Conservation (phyloP, 2,797 vertebrate genomes). For the Dipus sagitta region DNA sequence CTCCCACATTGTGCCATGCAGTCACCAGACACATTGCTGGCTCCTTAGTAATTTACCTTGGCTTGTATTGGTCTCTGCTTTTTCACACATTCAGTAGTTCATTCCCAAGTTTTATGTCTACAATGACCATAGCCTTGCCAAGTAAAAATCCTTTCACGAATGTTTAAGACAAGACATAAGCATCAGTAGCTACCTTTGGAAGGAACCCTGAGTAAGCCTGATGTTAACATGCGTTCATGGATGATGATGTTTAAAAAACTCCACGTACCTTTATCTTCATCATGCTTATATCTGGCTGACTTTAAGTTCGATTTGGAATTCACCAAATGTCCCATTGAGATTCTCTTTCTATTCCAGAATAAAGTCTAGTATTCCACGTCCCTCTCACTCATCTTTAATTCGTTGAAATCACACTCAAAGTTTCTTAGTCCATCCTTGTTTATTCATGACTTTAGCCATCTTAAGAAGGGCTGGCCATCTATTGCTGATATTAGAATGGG, state of each 20-base stretch:
- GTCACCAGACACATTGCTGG: not conserved
- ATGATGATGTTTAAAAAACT: conserved; percentile 8
- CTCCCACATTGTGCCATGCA: not conserved
- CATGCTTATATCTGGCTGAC: not conserved
- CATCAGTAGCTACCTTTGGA: not conserved
- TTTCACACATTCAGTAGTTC: not conserved
- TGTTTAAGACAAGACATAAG: not conserved
- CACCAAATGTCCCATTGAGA: not conserved
- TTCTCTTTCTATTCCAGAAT: not conserved
- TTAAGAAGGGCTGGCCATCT: not conserved
- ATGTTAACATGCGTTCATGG: not conserved
- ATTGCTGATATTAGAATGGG: not conserved
- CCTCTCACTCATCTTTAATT: not conserved
- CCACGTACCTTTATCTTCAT: not conserved
- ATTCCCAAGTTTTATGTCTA: conserved; percentile 12
- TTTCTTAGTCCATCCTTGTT: not conserved
- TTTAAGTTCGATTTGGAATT: not conserved
- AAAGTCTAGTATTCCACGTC: not conserved
- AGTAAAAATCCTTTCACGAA: conserved; percentile 7
- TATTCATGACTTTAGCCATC: not conserved
- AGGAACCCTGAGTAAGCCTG: not conserved
- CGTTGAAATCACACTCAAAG: not conserved
- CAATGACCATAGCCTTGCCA: not conserved
- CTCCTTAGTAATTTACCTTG: not conserved
- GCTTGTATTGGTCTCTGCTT: not conserved